Base-by-base conservation (phyloP, 2,797 vertebrate species). In the Ispidina lecontei region DNA sequence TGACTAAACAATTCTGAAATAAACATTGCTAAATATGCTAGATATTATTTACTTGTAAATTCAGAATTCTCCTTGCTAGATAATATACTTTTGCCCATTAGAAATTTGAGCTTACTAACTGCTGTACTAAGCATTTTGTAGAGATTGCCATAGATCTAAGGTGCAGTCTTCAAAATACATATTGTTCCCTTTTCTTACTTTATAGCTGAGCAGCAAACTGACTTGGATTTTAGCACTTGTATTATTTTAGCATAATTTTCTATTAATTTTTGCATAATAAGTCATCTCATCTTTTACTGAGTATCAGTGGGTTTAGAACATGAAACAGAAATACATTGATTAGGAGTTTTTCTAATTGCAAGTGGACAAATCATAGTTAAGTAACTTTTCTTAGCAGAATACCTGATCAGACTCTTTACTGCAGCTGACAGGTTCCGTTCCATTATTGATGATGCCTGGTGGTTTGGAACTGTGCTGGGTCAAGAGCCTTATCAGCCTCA, bases 361-460 rank as follows among this genome's bases (percentile, higher is more conserved):
- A 56, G 37, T 47, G 35, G 26, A 62, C 60, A 52, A 4, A 62
- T 9, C 11, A 12, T 7, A 55, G 51, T 41, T 69, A 5, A 64
- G 2, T 68, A 41, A 8, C 6, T n/a, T 29, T 21, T 28, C 59
- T 39, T 20, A 74, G 51, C 33, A 84, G 43, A 64, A 1, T 81
- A 0, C 73, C 29, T 71, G 31, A 92, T 59, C n/a, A 29, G 64
- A 29, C 31, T 60, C 13, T 41, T 56, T 93, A 60, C 87, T 95
- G 26, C 56, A 99, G 99, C 97, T 59, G 98, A 99, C 94, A 96
- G 98, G 78, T 99, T 99, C 95, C 98, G 99, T 64, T 99, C 99
- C 13, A 99, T 99, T 80, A 99, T 99, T 74, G 99, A 99, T 8
- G 99, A 99, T 8, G 99, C 99, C 20, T 99, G 99, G 99, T 99